Evolutionary conservation across 1,140 invertebrate species (phyloP).

Genomic region (Eupristina koningsbergeri): DNA sequence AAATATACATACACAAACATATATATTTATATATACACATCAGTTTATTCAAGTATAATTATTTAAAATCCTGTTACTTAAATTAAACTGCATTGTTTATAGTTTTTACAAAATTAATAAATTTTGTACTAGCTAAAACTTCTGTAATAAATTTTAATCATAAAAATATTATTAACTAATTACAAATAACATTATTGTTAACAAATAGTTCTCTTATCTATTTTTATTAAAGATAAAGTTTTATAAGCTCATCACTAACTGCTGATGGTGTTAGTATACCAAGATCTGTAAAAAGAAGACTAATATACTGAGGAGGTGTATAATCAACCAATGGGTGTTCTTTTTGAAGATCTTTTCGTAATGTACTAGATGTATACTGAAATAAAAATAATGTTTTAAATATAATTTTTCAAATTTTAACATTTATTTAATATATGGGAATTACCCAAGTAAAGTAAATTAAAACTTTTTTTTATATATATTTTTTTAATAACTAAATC

Average conservation of each 20-base stretch:
- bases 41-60: slow-evolving; percentile 38
- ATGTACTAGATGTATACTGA: slow-evolving; percentile 80
- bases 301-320: slow-evolving; percentile 94
- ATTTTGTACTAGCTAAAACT: background rate
- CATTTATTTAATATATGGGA: background rate
- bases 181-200: slow-evolving; percentile 15
- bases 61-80: slow-evolving; percentile 30
- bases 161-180: slow-evolving; percentile 13
- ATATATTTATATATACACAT: slow-evolving; percentile 48
- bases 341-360: slow-evolving; percentile 77
- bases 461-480: background rate
- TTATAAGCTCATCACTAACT: slow-evolving; percentile 97
- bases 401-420: slow-evolving; percentile 2
- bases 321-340: slow-evolving; percentile 95
- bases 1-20: too few relatives aligned
- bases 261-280: slow-evolving; percentile 96
- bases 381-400: slow-evolving; percentile 61
- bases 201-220: slow-evolving; percentile 32
- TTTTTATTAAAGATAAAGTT: slow-evolving; percentile 87
- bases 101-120: slow-evolving; percentile 24
- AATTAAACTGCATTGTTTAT: background rate
- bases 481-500: background rate
- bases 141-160: slow-evolving; percentile 35
- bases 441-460: background rate
- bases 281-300: slow-evolving; percentile 93